Conservation (phyloP, 2,797 vertebrate species). For the Atherinosoma microstoma region DNA sequence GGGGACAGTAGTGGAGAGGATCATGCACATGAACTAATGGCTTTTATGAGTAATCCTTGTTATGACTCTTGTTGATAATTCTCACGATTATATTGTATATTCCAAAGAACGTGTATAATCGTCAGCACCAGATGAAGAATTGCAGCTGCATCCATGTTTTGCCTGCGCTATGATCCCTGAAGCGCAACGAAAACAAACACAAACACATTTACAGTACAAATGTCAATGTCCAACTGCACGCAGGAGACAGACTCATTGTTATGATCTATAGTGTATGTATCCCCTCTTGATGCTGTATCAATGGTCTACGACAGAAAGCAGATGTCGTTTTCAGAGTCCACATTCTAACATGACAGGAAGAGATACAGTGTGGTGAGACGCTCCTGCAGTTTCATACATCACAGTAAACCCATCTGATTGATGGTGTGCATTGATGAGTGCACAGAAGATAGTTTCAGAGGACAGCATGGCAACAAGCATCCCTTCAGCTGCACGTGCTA, state of each 20-base stretch:
- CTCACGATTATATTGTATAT: not conserved
- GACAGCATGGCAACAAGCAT: conserved; percentile 55
- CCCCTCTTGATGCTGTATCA: not conserved
- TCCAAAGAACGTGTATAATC: not conserved
- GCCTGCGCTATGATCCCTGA: conserved; percentile 9
- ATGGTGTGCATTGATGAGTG: conserved; percentile 42
- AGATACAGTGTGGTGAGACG: not conserved
- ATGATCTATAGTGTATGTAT: not conserved
- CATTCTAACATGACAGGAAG: conserved; percentile 3
- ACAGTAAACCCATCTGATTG: conserved; percentile 41
- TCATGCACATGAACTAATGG: conserved; percentile 15
- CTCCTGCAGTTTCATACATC: conserved; percentile 47
- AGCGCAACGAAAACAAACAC: conserved; percentile 9
- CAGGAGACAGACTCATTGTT: not conserved
- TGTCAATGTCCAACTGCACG: not conserved
- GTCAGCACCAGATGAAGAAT: conserved; percentile 4
- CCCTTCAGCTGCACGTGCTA: conserved; percentile 60
- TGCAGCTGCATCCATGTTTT: not conserved
- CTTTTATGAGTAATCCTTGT: conserved; percentile 17
- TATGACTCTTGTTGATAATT: not conserved
- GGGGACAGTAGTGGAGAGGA: not conserved
- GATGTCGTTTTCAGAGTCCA: conserved; percentile 9
- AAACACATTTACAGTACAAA: conserved; percentile 7
- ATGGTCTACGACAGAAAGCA: not conserved
- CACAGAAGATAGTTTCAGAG: conserved; percentile 37